These are phyloP conservation scores for Varecia variegata DNA, from an alignment of 2,797 vertebrate genomes.

Conservation along the genomic window DNA sequence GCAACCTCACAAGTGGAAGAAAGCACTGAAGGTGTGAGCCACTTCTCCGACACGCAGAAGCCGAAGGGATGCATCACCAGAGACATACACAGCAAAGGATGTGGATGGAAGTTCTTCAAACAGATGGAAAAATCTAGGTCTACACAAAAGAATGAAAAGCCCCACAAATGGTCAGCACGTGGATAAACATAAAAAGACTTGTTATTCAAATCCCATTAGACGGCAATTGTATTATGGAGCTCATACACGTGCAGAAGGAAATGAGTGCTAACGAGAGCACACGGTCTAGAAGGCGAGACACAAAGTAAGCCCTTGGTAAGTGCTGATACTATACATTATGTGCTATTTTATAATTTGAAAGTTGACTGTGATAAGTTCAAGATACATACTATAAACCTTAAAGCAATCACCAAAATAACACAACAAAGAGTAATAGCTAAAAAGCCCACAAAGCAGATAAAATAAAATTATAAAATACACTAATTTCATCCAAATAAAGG, in stretches of 20 bases:
- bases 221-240: neutral
- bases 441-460: neutral
- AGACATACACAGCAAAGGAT: neutral
- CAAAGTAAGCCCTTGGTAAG: neutral
- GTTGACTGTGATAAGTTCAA: neutral
- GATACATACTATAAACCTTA: neutral
- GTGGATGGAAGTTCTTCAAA: neutral
- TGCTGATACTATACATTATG: too few species aligned
- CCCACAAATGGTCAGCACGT: neutral
- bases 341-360: neutral
- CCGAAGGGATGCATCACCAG: neutral
- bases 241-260: neutral
- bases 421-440: neutral
- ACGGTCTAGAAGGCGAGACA: neutral
- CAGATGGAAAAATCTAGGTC: neutral
- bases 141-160: neutral
- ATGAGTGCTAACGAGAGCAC: neutral
- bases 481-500: neutral
- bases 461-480: neutral
- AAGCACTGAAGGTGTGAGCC: neutral
- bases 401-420: neutral
- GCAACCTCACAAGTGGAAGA: neutral
- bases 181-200: neutral
- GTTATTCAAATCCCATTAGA: neutral
- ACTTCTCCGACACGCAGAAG: neutral